A percentile compares a stretch with the other conserved stretches of the same genome.
Evolutionary conservation across 2,888 invertebrate species (phyloP).

Genomic region (Tetragonula carbonaria): DNA sequence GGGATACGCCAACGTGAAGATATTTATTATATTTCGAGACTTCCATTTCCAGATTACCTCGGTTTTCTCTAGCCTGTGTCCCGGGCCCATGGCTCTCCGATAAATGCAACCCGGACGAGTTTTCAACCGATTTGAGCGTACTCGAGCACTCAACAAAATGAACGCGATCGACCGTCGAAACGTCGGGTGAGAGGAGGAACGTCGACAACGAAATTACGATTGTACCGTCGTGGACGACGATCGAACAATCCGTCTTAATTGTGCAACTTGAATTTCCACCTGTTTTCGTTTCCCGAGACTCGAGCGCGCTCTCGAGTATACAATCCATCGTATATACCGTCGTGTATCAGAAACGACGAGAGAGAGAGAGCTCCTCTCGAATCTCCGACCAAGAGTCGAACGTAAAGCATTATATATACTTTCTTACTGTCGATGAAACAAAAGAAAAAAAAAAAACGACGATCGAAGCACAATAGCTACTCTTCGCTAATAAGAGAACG

Average conservation of each 20-base stretch:
- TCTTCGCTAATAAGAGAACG: neutral
- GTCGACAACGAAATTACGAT: conserved; percentile 32
- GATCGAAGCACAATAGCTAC: conserved; percentile 18
- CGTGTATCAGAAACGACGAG: too few relatives aligned
- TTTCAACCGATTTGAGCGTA: conserved; percentile 32
- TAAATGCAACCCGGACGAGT: conserved; percentile 44
- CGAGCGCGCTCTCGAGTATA: conserved; percentile 12
- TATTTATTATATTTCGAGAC: conserved; percentile 49
- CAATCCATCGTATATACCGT: too few relatives aligned
- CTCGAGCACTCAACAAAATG: conserved; percentile 53
- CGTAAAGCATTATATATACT: conserved; percentile 16
- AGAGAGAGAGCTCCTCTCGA: neutral
- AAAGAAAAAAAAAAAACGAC: neutral
- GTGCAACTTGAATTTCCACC: conserved; percentile 53
- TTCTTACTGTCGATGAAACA: conserved; percentile 21
- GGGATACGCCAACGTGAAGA: neutral
- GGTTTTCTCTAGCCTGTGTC: neutral
- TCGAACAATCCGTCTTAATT: conserved; percentile 46
- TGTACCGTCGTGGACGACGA: conserved; percentile 23
- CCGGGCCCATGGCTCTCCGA: conserved; percentile 20
- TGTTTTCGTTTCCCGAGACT: conserved; percentile 35
- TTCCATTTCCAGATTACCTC: conserved; percentile 49
- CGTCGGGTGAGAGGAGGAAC: neutral
- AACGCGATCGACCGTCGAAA: conserved; percentile 46
- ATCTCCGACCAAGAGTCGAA: conserved; percentile 34